Base-by-base conservation (phyloP, 2,888 invertebrate species). In the Entomobrya multifasciata region DNA sequence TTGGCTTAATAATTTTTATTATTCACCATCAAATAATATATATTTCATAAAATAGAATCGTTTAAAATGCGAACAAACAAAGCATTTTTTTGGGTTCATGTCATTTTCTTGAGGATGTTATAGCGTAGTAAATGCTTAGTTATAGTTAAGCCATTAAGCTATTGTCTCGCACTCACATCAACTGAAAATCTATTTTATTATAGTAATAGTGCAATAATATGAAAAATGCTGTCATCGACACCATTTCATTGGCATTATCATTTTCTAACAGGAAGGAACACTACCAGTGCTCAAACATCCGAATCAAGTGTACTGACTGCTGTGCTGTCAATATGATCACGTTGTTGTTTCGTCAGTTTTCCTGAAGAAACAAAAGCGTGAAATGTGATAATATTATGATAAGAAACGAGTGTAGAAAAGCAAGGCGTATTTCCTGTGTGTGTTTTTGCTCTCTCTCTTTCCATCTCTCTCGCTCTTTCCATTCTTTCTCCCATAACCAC, bases 341-440 rank as follows among this genome's bases (percentile, higher is more conserved):
- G 77, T 41, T 52, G 55, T 30, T 55, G 41, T 13, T 22, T 52
- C 57, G 20, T 60, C 72, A 20, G 15, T 60, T 82, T 44, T 52
- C 62, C 27, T 36, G 27, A 62, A 62, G 85, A 90, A 90, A 90
- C 87, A 87, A 89, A 88, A 89, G 90, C 90, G 90, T 90, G 90
- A 89, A 90, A 90, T 90, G 87, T 83, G 89, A 88, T 88, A 82
- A 88, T 87, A 76, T 88, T 89, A 90, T 90, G 90, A 89, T 88
- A 88, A 90, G 90, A 88, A 89, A 88, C 89, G 90, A 87, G 88
- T 87, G 81, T 82, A 65, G 76, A 82, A 77, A 83, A 76, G 86
- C 89, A 89, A 89, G 83, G 87, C 90, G 90, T 90, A 78, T 86
- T 90, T 90, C 90, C 90, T 90, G 90, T 89, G 80, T 83, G 15